Evolutionary conservation across 2,888 invertebrate species (phyloP), one percentile per base, ranked within the genome.

Genomic region (Eupithecia subfuscata): DNA sequence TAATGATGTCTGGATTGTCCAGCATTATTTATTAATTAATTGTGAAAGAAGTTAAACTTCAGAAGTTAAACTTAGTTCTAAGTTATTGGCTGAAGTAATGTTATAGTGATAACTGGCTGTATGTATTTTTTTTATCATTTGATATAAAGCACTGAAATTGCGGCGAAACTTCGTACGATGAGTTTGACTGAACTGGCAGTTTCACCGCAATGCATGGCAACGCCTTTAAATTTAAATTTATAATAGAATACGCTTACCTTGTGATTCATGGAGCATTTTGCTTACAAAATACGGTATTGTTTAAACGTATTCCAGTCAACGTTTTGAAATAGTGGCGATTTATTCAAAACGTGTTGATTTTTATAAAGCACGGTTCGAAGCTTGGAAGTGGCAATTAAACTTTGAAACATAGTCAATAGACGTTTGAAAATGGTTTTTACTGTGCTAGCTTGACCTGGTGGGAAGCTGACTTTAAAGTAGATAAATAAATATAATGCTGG

Each of bases 321-420:
- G 77, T 71, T 80, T 78, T 78, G 73, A 81, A 79, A 78, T 78
- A 79, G 73, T 78, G 77, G 74, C 77, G 78, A 75, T 79, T 81
- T 81, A 81, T 81, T 79, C 76, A 78, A 69, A 75, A 71, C 65
- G 75, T 75, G 78, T 75, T 76, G 78, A 79, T 76, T 80, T 76
- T 71, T 76, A 77, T 78, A 77, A 77, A 79, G 71, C 73, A 73
- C 68, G 71, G 77, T 25, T 77, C 72, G 64, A 71, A 67, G 70
- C 43, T 74, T 64, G 74, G 76, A 69, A 72, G 65, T 67, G 60
- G 43, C 30, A 16, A 68, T 68, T 43, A 22, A 68, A 43, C 43
- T 68, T 16, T 67, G 40, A 43, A 67, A 37, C 37, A n/a, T 37
- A 22, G 40, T 37, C 40, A 40, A 67, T 67, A 40, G n/a, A 11